phyloP scores from a whole-genome alignment of 1,140 invertebrate species.

The Trichoplusia ni region DNA sequence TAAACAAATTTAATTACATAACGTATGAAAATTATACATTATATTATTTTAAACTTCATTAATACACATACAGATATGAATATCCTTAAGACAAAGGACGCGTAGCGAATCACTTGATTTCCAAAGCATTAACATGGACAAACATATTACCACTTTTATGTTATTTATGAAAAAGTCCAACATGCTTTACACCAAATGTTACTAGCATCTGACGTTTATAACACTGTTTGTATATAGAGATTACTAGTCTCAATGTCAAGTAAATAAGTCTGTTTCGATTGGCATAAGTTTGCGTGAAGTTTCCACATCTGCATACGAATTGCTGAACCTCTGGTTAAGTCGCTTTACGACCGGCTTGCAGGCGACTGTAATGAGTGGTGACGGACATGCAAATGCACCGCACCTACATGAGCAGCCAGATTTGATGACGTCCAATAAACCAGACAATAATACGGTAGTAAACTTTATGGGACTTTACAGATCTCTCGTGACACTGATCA shows the following conservation, averaged over 20 bases:
- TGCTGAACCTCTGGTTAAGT: slow-evolving; percentile 36
- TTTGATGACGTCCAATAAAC: slow-evolving; percentile 18
- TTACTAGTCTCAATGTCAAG: slow-evolving; percentile 20
- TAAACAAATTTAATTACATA: no score
- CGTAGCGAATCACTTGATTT: no score
- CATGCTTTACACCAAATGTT: background rate
- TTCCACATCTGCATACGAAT: slow-evolving; percentile 62
- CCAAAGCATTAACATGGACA: no score
- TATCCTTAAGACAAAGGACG: no score
- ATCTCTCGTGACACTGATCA: no score
- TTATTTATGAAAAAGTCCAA: background rate
- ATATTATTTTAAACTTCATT: no score
- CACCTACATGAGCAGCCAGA: slow-evolving; percentile 38
- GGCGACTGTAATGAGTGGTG: slow-evolving; percentile 29
- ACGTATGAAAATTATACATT: no score
- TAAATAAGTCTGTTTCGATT: slow-evolving; percentile 20
- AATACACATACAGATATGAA: no score
- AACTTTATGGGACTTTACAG: no score
- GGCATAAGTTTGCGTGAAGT: slow-evolving; percentile 37
- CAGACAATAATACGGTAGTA: no score
- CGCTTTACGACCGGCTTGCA: slow-evolving; percentile 42
- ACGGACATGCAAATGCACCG: slow-evolving; percentile 41
- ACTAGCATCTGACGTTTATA: slow-evolving; percentile 6
- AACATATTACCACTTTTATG: background rate
- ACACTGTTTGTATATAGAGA: background rate